Base-by-base conservation (phyloP, 2,113 vertebrate species). In the Zosterops hypoxanthus region DNA sequence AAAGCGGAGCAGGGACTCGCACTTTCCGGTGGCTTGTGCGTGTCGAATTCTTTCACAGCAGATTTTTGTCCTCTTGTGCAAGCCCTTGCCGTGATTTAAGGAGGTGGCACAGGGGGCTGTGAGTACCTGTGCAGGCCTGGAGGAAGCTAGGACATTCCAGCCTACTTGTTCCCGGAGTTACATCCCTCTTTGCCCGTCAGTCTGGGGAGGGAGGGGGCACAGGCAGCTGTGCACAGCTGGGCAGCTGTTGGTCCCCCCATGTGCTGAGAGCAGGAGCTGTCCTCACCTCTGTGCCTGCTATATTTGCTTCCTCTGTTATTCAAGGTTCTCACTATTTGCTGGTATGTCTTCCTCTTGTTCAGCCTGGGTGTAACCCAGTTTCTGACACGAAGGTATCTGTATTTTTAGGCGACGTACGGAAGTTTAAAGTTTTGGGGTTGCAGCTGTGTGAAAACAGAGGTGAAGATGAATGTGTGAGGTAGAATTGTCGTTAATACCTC, bases 191-290 rank as follows among this genome's bases (percentile, higher is more conserved):
- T 34, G 14, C 3, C 11, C 15, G 12, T 42, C 22, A 25, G 18
- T 14, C 13, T 0, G 1, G 2, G n/a, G 33, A 1, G 4, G 53
- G 8, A 65, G 18, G 1, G 16, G 34, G 6, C 0, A 2, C 5
- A 79, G 44, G 5, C 18, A 11, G 39, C 71, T 65, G 61, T 39
- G 9, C 4, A 3, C 18, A 11, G 39, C 71, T 65, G 61, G 44
- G 9, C 4, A 3, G 5, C 34, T 20, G 34, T 49, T 49, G 19
- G 28, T 31, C 16, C 6, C 0, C 0, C 13, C 17, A 24, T 4
- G 2, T 55, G 17, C 20, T 6, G 18, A 25, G 39, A 50, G 15
- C 11, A 34, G 6, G 21, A 3, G 1, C 26, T 57, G 19, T 47
- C 46, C 12, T 52, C 11, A 3, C 14, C 14, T 31, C 1, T 46